These are phyloP conservation scores for Oxyura jamaicensis DNA, from an alignment of 2,113 vertebrate genomes.

Conservation along the genomic window DNA sequence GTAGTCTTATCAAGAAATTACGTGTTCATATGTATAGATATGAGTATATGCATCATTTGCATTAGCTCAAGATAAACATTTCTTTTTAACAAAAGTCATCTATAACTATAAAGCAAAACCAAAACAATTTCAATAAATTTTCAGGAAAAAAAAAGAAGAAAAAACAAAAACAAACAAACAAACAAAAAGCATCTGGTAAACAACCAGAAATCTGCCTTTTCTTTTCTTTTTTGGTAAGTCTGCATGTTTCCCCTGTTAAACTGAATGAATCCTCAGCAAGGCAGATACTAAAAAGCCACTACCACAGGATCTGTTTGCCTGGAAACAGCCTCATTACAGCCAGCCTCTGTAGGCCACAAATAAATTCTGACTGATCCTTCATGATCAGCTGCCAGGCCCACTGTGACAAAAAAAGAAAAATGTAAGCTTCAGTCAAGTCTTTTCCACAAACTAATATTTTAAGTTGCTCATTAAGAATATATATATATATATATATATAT, in stretches of 20 bases:
- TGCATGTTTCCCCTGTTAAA: not conserved
- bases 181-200: not conserved
- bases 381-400: constrained; percentile 65
- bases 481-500: too few relatives aligned
- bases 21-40: not conserved
- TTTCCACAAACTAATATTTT: not conserved
- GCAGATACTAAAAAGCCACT: constrained; percentile 51
- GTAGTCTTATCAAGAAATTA: not conserved
- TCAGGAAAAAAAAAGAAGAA: not conserved
- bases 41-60: fast-evolving
- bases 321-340: constrained; percentile 69
- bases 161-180: too few relatives aligned
- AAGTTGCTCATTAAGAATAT: not conserved
- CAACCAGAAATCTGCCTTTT: constrained; percentile 8
- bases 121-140: not conserved
- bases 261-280: constrained; percentile 50
- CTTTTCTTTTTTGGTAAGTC: not conserved
- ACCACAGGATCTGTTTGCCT: constrained; percentile 69
- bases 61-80: not conserved
- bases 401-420: constrained; percentile 64
- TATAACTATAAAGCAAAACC: not conserved
- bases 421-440: constrained; percentile 34
- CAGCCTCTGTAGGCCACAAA: constrained; percentile 30
- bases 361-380: constrained; percentile 71
- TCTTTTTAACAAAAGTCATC: not conserved